These are phyloP conservation scores for Oxyruncus cristatus DNA, from an alignment of 2,113 vertebrate species.

Conservation along the genomic window DNA sequence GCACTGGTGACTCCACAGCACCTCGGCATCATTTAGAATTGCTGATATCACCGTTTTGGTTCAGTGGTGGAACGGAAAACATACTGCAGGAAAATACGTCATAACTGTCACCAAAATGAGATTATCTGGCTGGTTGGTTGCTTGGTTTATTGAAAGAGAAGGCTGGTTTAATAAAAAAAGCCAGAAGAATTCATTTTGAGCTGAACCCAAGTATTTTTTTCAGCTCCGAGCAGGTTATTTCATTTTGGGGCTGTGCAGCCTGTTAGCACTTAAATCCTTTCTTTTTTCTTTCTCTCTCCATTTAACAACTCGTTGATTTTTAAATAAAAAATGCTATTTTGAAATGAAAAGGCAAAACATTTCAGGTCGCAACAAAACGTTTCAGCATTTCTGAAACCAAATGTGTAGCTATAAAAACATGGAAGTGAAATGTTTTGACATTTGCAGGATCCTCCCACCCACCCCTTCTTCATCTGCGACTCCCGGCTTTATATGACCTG, in stretches of 20 bases:
- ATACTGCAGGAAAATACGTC: not conserved
- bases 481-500: not conserved
- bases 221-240: not conserved
- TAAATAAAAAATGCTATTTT: slow-evolving; percentile 39
- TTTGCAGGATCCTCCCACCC: slow-evolving; percentile 24
- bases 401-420: not conserved
- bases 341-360: slow-evolving; percentile 53
- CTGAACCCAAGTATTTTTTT: not conserved
- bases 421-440: slow-evolving; percentile 54
- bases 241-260: not conserved
- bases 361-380: slow-evolving; percentile 44
- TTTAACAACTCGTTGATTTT: slow-evolving; percentile 37
- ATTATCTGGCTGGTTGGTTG: not conserved
- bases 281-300: not conserved
- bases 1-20: not conserved
- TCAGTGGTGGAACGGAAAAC: not conserved
- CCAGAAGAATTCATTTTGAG: not conserved
- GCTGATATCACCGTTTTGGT: not conserved
- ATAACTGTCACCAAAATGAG: not conserved
- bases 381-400: slow-evolving; percentile 39
- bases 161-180: slow-evolving; percentile 22
- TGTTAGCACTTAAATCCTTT: not conserved
- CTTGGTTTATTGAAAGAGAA: slow-evolving; percentile 17
- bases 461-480: slow-evolving; percentile 31
- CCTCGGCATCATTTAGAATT: not conserved